Conservation (phyloP, 2,113 vertebrate genomes). For the Bubalus kerabau region DNA sequence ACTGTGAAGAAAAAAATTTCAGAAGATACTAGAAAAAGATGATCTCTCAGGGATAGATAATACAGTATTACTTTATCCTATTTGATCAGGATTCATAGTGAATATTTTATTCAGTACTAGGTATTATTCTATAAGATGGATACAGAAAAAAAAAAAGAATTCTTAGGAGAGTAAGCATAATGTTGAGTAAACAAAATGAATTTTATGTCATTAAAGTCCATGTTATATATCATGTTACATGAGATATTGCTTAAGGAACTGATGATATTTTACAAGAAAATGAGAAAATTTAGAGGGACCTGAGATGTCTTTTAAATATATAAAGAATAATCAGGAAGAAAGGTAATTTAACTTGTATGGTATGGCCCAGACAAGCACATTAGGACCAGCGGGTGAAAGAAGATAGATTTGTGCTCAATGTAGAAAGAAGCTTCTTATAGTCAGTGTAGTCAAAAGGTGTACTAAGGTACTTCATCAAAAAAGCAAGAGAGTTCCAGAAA, state of each 20-base stretch:
- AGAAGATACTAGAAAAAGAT: not conserved
- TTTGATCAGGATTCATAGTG: not conserved
- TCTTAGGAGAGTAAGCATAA: not conserved
- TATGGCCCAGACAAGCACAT: not conserved
- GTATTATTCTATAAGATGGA: not conserved
- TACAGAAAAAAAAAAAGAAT: not conserved
- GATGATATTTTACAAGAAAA: not conserved
- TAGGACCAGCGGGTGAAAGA: not conserved
- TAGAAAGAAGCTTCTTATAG: not conserved
- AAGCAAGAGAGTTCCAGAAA: not conserved
- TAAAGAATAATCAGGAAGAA: not conserved
- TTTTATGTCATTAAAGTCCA: not conserved
- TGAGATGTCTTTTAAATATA: not conserved
- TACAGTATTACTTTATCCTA: not conserved
- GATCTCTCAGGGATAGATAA: not conserved
- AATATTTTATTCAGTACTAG: not conserved
- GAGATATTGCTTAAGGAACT: not conserved
- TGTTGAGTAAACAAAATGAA: not conserved
- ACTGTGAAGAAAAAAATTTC: not conserved
- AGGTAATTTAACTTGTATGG: not conserved
- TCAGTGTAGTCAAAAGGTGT: not conserved
- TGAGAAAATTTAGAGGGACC: not conserved
- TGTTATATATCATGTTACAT: not conserved
- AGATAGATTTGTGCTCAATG: not conserved
- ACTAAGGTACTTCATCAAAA: not conserved